Evolutionary conservation across 2,888 invertebrate species (phyloP), one percentile per base, ranked within the genome.

Genomic region (Caenorhabditis zanzibari): DNA sequence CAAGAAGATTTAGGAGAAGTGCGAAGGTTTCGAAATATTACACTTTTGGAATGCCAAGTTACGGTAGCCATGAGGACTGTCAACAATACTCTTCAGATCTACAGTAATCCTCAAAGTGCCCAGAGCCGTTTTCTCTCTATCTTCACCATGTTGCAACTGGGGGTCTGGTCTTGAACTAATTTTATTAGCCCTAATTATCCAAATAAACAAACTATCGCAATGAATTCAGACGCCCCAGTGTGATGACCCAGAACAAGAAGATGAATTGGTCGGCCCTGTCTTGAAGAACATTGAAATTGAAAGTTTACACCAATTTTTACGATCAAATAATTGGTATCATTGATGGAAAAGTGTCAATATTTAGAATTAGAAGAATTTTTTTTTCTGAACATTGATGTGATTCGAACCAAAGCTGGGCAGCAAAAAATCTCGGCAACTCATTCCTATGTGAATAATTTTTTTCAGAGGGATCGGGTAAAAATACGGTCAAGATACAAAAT

Each of bases 181-280:
- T 64, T 74, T 56, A 74, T 74, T 74, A 64, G 74, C 74, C 44
- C 41, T 47, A 56, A 75, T 75, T 75, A 58, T 52, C 32, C 38
- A 54, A 74, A 63, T 44, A 63, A 64, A 61, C 35, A 52, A 72
- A 49, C 49, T 16, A 72, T 26, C 6, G 56, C 19, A 7, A 54
- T 24, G 14, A 22, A 59, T 59, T 38, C 38, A 44, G 22, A 22
- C 32, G n/a, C n/a, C 58, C n/a, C n/a, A 22, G 38, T 47, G n/a
- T 9, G 63, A 44, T 26, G 26, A 49, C 44, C 63, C 63, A 63
- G 12, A 26, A 44, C 38, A 38, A 2, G 52, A 54, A 24, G 22
- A 64, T n/a, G 47, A 47, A 49, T 64, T 52, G 64, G 16, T 35
- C n/a, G 32, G 28, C 64, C 47, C 14, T 7, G 9, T 44, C 22